Evolutionary conservation across 2,888 invertebrate species (phyloP), one percentile per base, ranked within the genome.

Genomic region (Smittia aterrima): DNA sequence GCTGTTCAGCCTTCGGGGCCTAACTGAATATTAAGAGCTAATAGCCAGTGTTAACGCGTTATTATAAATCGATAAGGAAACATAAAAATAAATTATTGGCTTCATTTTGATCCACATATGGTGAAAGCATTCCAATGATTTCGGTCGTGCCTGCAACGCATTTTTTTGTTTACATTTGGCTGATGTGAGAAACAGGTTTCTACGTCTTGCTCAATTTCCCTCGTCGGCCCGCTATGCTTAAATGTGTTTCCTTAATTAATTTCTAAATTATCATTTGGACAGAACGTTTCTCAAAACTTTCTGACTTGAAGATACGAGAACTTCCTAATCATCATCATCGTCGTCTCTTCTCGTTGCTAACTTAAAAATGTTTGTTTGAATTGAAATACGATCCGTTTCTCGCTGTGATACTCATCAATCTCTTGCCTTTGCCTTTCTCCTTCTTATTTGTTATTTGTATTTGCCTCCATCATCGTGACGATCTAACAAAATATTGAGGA

Each of bases 381-480:
- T 64, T 27, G 64, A 24, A 64, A 64, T 27, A 25, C 64, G 64
- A 64, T 25, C 16, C 64, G 22, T n/a, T 64, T 25, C 27, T 64
- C 58, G 58, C 58, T 58, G 58, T 27, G 27, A 64, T 25, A n/a
- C 27, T 64, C 64, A 64, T 64, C 58, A 58, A 58, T 58, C 64
- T 64, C 27, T 24, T 18, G n/a, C 47, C 20, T 47, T 16, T n/a
- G 11, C 47, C n/a, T 47, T 32, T 32, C 32, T 9, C 32, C 16
- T 2, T 47, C 58, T 58, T 58, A 11, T 58, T 58, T 58, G 64
- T 58, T 58, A 11, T 58, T 58, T 58, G 64, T 25, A 27, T 58
- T 58, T 58, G 58, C 22, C 58, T 18, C 18, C 18, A 58, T 47
- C 47, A 47, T 47, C 47, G 13, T 58, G 58, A 58, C 58, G 58